Base-by-base conservation (phyloP, 1,140 invertebrate genomes). In the Chionoecetes opilio region DNA sequence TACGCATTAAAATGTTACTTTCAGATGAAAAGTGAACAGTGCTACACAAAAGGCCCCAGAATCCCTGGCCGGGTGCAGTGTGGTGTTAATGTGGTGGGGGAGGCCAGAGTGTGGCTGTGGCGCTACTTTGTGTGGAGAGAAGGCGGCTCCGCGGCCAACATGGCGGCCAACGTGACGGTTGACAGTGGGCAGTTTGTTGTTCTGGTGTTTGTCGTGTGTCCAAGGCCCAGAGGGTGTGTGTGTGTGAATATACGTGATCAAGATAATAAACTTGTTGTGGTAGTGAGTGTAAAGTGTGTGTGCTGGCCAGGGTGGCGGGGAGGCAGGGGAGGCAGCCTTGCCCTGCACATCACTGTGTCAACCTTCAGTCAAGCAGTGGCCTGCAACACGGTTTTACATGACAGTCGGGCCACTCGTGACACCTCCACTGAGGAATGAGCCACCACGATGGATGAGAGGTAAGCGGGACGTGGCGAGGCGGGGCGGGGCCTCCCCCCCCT, bases 371-470 rank as follows among this genome's bases (percentile, higher is more conserved):
- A 11, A 75, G 63, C 63, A 94, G 87, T 35, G 21, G 17, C 37
- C 90, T 90, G 41, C 75, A 90, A 63, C 63, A 26, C 53, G 53
- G 53, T 17, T 53, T 53, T 46, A 35, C 75, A 87, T 92, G 82
- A 86, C 46, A 86, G 8, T 63, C 84, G 34, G 82, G 84, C 35
- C 82, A 82, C 87, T 86, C 14, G 37, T 38, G 32, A 84, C 46
- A 87, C 85, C 63, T 88, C 21, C 34, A 87, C 35, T 91, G 84
- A 92, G 91, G 94, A 95, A 95, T 95, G 94, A 95, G 26, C 63
- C 94, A 89, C 38, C 91, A 95, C 91, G 35, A 95, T 95, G 94
- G 94, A 93, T 95, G 94, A 95, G 91, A 88, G 92, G 94, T 95
- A 26, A 95, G 94, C 29, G 38, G 37, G 17, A 38, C 38, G 21